A percentile compares a stretch with the other conserved stretches of the same genome.
Conservation (phyloP, 1,140 invertebrate genomes). For the Platorchestia sp. region DNA sequence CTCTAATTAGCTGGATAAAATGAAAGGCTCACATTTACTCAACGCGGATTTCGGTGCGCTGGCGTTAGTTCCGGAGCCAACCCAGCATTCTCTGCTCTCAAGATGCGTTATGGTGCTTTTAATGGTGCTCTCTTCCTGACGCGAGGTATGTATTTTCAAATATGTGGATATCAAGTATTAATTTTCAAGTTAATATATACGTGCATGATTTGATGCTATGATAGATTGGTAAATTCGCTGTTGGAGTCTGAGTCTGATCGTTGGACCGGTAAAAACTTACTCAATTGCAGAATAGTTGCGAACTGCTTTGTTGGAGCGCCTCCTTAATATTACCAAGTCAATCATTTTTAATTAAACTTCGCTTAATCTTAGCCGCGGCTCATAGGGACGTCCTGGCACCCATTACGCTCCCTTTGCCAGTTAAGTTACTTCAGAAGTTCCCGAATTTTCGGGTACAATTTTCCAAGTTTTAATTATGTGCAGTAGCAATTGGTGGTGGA, state of each 20-base stretch:
- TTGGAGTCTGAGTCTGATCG: not conserved
- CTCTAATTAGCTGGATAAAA: conserved; percentile 1
- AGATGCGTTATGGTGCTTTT: no score
- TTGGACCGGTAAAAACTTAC: not conserved
- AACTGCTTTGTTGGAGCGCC: not conserved
- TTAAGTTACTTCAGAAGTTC: conserved; percentile 2
- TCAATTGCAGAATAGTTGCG: not conserved
- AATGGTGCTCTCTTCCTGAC: no score
- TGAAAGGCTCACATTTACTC: not conserved
- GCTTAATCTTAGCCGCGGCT: not conserved
- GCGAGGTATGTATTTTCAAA: not conserved
- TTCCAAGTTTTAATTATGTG: conserved; percentile 43
- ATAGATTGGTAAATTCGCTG: not conserved
- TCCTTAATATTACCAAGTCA: not conserved
- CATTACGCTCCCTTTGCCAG: not conserved
- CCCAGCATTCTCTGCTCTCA: not conserved
- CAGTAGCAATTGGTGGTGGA: conserved; percentile 41
- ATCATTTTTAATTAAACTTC: conserved; percentile 33
- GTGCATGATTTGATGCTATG: no score
- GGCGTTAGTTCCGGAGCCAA: not conserved
- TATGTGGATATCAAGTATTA: not conserved
- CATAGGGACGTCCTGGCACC: not conserved
- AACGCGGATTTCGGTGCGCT: not conserved
- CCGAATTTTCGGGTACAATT: conserved; percentile 32
- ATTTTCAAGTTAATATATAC: not conserved